phyloP scores from a whole-genome alignment of 2,888 invertebrate genomes.

The Lissonota sp. region DNA sequence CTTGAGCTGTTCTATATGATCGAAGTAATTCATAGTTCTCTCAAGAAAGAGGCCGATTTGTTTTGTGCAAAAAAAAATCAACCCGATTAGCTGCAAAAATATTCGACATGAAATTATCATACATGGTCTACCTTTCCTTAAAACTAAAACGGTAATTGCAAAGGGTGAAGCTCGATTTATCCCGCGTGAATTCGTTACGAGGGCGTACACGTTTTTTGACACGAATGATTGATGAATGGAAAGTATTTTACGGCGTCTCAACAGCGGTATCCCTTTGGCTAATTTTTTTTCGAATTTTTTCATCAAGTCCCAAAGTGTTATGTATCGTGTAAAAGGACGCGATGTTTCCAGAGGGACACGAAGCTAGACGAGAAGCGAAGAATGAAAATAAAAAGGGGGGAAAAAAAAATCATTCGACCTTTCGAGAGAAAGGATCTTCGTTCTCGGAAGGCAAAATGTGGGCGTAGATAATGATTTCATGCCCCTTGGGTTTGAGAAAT shows the following conservation, averaged over 20 bases:
- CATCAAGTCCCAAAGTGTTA: not conserved
- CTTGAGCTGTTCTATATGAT: too few relatives aligned
- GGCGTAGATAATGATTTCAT: slow-evolving; percentile 65
- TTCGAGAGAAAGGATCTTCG: slow-evolving; percentile 19
- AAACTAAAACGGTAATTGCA: not conserved
- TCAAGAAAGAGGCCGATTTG: too few relatives aligned
- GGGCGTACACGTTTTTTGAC: not conserved
- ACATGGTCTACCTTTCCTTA: too few relatives aligned
- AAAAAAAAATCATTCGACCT: slow-evolving; percentile 1
- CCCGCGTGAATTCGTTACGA: not conserved
- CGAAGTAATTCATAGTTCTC: too few relatives aligned
- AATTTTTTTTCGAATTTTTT: not conserved
- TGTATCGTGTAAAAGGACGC: slow-evolving; percentile 1
- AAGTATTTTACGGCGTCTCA: not conserved
- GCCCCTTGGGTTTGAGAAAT: slow-evolving; percentile 59
- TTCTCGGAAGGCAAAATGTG: slow-evolving; percentile 65
- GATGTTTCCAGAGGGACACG: not conserved
- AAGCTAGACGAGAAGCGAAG: slow-evolving; percentile 5
- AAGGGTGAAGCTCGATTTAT: not conserved
- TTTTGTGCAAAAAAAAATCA: too few relatives aligned
- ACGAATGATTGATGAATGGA: slow-evolving; percentile 10
- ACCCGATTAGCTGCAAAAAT: too few relatives aligned
- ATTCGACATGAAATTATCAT: too few relatives aligned
- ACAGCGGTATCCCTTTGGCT: slow-evolving; percentile 5
- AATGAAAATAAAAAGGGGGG: slow-evolving; percentile 9